Evolutionary conservation across 2,888 invertebrate genomes (phyloP).

Genomic region (Aelia acuminata): DNA sequence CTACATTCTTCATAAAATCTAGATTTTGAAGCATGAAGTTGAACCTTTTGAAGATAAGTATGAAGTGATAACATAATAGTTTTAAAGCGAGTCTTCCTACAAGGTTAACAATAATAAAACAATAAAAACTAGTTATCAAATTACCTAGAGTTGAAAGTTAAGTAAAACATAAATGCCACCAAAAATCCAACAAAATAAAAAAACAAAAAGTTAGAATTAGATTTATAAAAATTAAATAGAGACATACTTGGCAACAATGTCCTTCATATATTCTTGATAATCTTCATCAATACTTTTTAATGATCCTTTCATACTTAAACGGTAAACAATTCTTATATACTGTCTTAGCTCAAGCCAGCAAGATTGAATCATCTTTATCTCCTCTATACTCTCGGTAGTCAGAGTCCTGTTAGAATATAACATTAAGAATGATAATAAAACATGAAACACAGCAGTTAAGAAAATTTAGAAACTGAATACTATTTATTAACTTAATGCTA

Average conservation of each 20-base stretch:
- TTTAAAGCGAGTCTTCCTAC: too few relatives aligned
- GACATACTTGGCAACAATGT: slow-evolving; percentile 59
- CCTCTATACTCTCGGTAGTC: slow-evolving; percentile 67
- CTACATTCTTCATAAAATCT: too few relatives aligned
- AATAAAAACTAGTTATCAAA: too few relatives aligned
- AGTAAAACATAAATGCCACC: neutral
- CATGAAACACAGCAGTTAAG: too few relatives aligned
- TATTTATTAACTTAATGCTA: too few relatives aligned
- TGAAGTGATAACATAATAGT: too few relatives aligned
- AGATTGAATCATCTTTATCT: slow-evolving; percentile 68
- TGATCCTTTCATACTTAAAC: slow-evolving; percentile 67
- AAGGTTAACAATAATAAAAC: too few relatives aligned
- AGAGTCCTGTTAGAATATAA: slow-evolving; percentile 37
- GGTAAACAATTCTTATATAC: slow-evolving; percentile 69
- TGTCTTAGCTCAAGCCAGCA: slow-evolving; percentile 70
- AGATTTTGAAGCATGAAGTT: too few relatives aligned
- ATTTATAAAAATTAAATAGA: neutral
- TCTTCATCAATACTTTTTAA: slow-evolving; percentile 59
- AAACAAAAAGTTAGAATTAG: neutral
- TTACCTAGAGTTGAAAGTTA: too few relatives aligned
- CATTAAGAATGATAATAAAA: too few relatives aligned
- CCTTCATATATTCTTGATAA: slow-evolving; percentile 61
- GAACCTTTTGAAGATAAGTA: too few relatives aligned
- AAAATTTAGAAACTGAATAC: too few relatives aligned
- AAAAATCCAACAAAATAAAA: neutral